These are phyloP conservation scores for Ochotona curzoniae DNA, from an alignment of 2,113 vertebrate species.

Conservation along the genomic window DNA sequence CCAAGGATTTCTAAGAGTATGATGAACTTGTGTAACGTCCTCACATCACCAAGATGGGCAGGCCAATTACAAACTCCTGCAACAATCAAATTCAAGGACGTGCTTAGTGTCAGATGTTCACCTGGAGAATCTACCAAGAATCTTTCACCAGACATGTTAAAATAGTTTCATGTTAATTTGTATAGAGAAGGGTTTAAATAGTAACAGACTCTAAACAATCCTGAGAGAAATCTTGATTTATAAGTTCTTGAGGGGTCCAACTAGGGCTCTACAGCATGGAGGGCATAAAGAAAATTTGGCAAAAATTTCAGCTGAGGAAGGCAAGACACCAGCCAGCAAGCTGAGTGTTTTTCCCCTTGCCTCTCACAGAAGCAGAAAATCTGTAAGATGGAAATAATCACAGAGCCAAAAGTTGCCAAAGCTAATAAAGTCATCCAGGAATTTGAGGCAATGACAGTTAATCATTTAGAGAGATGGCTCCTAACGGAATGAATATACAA, in stretches of 20 bases:
- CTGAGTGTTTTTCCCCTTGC: background rate
- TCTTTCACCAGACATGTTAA: background rate
- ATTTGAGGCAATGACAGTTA: slow-evolving; percentile 17
- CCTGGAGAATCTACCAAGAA: background rate
- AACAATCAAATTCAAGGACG: background rate
- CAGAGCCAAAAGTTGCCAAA: slow-evolving; percentile 24
- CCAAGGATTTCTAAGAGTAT: slow-evolving; percentile 78
- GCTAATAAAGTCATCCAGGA: background rate
- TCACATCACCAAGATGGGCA: background rate
- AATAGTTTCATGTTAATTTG: background rate
- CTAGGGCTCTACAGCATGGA: background rate
- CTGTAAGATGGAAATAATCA: background rate
- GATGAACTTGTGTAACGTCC: slow-evolving; percentile 59
- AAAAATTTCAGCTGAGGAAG: slow-evolving; percentile 13
- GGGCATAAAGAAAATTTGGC: background rate
- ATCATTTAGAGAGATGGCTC: background rate
- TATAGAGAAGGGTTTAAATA: background rate
- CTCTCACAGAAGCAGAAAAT: background rate
- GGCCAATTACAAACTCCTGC: background rate
- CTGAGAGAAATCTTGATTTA: slow-evolving; percentile 42
- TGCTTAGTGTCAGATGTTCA: slow-evolving; percentile 13
- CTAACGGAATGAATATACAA: background rate
- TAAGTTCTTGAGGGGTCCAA: background rate
- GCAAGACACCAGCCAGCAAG: background rate
- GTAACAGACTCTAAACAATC: slow-evolving; percentile 33